phyloP scores from a whole-genome alignment of 2,888 invertebrate genomes.

The Nephrotoma guestfalica region DNA sequence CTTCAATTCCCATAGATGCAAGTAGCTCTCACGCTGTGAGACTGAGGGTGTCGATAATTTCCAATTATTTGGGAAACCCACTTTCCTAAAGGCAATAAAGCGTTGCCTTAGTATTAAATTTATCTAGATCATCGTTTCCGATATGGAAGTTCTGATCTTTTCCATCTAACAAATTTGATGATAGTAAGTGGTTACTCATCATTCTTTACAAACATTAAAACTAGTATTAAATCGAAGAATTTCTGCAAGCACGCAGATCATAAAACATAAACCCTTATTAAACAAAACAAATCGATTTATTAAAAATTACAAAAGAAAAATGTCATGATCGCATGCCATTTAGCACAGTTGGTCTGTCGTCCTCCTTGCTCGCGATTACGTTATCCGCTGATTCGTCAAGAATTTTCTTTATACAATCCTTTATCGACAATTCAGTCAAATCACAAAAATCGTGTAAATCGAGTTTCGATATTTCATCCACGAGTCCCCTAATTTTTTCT shows the following conservation, averaged over 20 bases:
- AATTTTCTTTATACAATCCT: constrained; percentile 35
- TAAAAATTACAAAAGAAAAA: constrained; percentile 4
- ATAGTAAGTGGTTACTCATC: too few relatives aligned
- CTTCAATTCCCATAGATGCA: too few relatives aligned
- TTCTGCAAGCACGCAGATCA: background rate
- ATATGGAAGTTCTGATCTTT: too few relatives aligned
- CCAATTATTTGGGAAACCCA: too few relatives aligned
- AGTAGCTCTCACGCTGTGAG: too few relatives aligned
- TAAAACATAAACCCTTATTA: background rate
- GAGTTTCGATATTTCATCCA: constrained; percentile 33
- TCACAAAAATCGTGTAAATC: constrained; percentile 34
- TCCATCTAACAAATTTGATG: too few relatives aligned
- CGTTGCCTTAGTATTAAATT: too few relatives aligned
- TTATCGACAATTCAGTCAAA: constrained; percentile 34
- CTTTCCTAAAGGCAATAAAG: too few relatives aligned
- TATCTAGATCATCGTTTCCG: too few relatives aligned
- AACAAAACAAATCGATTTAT: constrained; percentile 9
- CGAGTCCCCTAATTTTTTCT: constrained; percentile 33
- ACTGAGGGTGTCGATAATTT: too few relatives aligned
- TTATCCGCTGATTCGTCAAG: constrained; percentile 27
- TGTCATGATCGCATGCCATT: background rate
- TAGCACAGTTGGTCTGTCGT: constrained; percentile 1
- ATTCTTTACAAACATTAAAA: too few relatives aligned
- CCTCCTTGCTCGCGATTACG: constrained; percentile 20
- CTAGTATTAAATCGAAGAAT: background rate